Percentiles rank a stretch among this genome's conserved stretches.
These are phyloP conservation scores for Lithobates sylvaticus DNA, from an alignment of 2,797 vertebrate genomes.

Conservation along the genomic window DNA sequence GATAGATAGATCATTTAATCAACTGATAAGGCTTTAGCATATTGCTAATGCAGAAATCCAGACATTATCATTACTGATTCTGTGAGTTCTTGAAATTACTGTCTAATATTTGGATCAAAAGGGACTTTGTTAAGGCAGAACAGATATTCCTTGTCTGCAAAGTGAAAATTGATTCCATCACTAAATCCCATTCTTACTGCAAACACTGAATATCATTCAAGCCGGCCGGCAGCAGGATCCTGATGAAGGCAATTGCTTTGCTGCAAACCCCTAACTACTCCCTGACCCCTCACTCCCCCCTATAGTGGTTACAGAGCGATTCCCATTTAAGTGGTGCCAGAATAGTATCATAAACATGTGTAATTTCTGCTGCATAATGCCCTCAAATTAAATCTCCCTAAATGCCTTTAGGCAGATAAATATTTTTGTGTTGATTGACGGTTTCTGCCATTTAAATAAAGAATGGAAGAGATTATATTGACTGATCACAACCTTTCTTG, in stretches of 20 bases:
- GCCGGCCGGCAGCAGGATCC: background rate
- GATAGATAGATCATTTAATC: no score
- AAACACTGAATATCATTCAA: constrained; percentile 37
- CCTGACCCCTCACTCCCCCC: no score
- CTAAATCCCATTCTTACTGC: background rate
- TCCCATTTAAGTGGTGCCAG: constrained; percentile 41
- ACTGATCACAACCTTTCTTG: background rate
- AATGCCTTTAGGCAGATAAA: constrained; percentile 37
- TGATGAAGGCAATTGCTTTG: constrained; percentile 3
- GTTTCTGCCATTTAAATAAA: constrained; percentile 15
- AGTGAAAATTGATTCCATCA: constrained; percentile 11
- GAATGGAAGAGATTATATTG: background rate
- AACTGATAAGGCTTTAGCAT: background rate
- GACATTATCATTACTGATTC: background rate
- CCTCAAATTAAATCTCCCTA: constrained; percentile 17
- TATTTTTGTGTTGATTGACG: constrained; percentile 12
- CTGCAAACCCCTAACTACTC: background rate
- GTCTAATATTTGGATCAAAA: constrained; percentile 26
- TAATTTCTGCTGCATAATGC: background rate
- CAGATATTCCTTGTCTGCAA: constrained; percentile 4
- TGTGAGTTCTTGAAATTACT: constrained; percentile 17
- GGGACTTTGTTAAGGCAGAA: constrained; percentile 23
- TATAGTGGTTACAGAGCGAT: constrained; percentile 16
- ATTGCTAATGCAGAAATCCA: background rate
- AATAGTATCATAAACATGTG: constrained; percentile 27